These are phyloP conservation scores for Geothlypis trichas DNA, from an alignment of 2,113 vertebrate genomes.

Conservation along the genomic window DNA sequence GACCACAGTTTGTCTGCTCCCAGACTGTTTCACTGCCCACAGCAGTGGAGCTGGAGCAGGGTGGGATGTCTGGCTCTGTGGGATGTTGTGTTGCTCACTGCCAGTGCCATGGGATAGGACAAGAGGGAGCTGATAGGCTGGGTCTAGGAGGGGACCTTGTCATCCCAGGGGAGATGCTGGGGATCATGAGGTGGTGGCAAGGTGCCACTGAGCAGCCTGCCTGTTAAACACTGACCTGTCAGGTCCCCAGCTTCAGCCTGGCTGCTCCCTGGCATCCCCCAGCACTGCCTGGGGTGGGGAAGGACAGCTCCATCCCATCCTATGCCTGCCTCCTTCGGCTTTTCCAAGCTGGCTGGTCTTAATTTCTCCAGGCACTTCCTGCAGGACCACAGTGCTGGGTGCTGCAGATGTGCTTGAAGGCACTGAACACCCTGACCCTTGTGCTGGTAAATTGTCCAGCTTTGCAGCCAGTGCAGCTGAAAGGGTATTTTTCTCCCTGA, in stretches of 20 bases:
- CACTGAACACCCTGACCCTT: not conserved
- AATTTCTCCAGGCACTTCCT: not conserved
- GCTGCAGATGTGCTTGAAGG: not conserved
- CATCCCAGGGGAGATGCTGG: not conserved
- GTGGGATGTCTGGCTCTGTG: not conserved
- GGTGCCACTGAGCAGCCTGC: not conserved
- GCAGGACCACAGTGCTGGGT: not conserved
- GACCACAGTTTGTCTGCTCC: not conserved
- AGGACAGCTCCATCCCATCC: not conserved
- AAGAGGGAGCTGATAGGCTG: not conserved
- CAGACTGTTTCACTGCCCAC: not conserved
- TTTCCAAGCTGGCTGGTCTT: not conserved
- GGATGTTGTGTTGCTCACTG: fast-evolving
- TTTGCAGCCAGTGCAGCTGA: not conserved
- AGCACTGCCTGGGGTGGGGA: not conserved
- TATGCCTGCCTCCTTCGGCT: not conserved
- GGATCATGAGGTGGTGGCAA: not conserved
- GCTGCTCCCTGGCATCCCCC: not conserved
- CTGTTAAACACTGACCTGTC: not conserved
- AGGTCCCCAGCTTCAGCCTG: not conserved
- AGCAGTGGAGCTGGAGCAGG: not conserved
- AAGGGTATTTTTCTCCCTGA: not conserved
- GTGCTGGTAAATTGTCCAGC: not conserved
- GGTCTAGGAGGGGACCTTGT: not conserved
- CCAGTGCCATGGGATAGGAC: not conserved